Base-by-base conservation (phyloP, 2,888 invertebrate genomes). In the Nowickia ferox region DNA sequence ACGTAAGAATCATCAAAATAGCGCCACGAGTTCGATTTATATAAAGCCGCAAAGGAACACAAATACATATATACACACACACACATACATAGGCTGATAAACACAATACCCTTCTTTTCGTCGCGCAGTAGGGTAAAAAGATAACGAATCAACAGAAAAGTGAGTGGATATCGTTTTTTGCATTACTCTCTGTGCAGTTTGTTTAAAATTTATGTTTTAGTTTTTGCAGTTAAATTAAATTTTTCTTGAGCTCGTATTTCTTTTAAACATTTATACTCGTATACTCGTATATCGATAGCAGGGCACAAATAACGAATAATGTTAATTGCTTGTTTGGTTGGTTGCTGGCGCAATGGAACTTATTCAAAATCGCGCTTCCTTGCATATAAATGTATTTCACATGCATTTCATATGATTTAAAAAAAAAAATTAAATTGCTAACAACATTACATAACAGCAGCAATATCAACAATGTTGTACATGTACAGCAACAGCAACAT, bases 381-480 rank as follows among this genome's bases (percentile, higher is more conserved):
- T 82, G 82, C 77, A 82, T 79, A 79, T 71, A 82, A 86, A 79
- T 86, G 75, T 65, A 69, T 75, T 82, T 79, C 65, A 79, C 77
- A 78, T 72, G 66, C 68, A 85, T 77, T 85, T n/a, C n/a, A n/a
- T n/a, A n/a, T n/a, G n/a, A n/a, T n/a, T n/a, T n/a, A n/a, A n/a
- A n/a, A n/a, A n/a, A n/a, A n/a, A n/a, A 85, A 78, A 76, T 86
- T 79, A 86, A 86, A 86, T 83, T 83, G 79, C 76, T 66, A 86
- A 86, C 86, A 76, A 76, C 55, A 82, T 85, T 82, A 82, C 81
- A 78, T 11, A 78, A 77, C 72, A 72, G 48, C 74, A 85, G 55
- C 78, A 71, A 51, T 19, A 59, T 48, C 72, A 78, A 84, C 72
- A 68, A 66, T 66, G 59, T 77, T 22, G 53, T 68, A 51, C 51